Evolutionary conservation across 2,888 invertebrate species (phyloP).

Genomic region (Hypena proboscidalis): DNA sequence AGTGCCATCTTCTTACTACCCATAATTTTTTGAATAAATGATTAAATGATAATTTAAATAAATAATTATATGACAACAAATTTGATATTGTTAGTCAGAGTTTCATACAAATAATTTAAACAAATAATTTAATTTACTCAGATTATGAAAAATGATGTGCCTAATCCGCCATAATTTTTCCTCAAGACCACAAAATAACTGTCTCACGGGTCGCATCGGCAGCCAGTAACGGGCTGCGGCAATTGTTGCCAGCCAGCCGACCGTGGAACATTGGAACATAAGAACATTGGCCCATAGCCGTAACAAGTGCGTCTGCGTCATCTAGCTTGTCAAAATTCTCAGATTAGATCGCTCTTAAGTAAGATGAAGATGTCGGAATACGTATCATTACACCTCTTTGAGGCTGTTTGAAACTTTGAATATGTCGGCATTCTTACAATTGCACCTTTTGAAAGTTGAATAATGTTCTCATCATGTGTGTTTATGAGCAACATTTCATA

Average conservation of each 20-base stretch:
- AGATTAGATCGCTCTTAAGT: slow-evolving; percentile 21
- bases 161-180: slow-evolving; percentile 29
- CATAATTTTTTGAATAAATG: no score
- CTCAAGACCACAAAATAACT: slow-evolving; percentile 33
- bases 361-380: slow-evolving; percentile 20
- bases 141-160: slow-evolving; percentile 21
- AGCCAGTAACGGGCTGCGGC: slow-evolving; percentile 50
- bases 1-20: no score
- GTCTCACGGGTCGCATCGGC: slow-evolving; percentile 39
- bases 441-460: no score
- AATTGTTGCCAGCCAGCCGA: slow-evolving; percentile 51
- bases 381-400: slow-evolving; percentile 6
- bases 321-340: slow-evolving; percentile 31
- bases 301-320: slow-evolving; percentile 31
- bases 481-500: no score
- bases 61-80: no score
- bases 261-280: slow-evolving; percentile 49
- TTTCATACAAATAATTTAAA: no score
- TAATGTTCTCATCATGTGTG: no score
- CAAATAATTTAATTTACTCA: no score
- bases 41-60: no score
- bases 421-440: no score
- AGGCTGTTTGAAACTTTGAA: slow-evolving; percentile 6
- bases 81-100: no score
- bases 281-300: slow-evolving; percentile 46